A percentile compares a stretch with the other conserved stretches of the same genome.
Evolutionary conservation across 2,888 invertebrate species (phyloP).

Genomic region (Rhagium mordax): DNA sequence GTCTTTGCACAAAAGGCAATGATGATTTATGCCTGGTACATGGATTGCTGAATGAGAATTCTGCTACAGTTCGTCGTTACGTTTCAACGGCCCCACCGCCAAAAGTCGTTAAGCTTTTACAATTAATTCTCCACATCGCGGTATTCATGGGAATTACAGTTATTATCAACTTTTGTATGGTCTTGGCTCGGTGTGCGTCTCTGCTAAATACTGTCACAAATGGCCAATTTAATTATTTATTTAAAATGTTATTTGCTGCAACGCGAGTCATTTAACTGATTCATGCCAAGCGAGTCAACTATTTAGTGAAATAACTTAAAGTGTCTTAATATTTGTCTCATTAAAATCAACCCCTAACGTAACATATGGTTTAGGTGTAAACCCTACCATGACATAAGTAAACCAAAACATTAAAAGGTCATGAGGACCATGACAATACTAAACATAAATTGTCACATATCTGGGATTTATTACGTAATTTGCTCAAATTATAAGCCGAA

Average conservation of each 20-base stretch:
- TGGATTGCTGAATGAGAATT: conserved; percentile 46
- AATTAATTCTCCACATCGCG: conserved; percentile 36
- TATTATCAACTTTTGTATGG: conserved; percentile 43
- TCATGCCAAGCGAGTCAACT: too few species aligned
- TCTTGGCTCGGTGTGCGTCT: neutral
- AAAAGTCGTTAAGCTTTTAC: conserved; percentile 37
- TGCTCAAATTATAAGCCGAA: neutral
- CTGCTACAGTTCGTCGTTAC: conserved; percentile 42
- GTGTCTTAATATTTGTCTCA: too few species aligned
- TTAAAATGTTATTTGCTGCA: too few species aligned
- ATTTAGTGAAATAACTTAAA: too few species aligned
- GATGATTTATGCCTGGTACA: conserved; percentile 63
- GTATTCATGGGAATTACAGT: conserved; percentile 36
- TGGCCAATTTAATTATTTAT: too few species aligned
- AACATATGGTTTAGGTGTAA: too few species aligned
- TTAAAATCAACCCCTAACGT: too few species aligned
- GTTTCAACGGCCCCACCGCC: conserved; percentile 33
- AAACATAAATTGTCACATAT: conserved; percentile 16
- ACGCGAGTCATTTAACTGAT: too few species aligned
- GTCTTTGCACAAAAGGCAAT: conserved; percentile 65
- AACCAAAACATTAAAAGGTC: too few species aligned
- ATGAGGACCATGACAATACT: too few species aligned
- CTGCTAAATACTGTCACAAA: too few species aligned
- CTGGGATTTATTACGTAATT: conserved; percentile 7
- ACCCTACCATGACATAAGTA: too few species aligned